Evolutionary conservation across 2,888 invertebrate species (phyloP), one percentile per base, ranked within the genome.

Genomic region (Himalopsyche kuldschensis): DNA sequence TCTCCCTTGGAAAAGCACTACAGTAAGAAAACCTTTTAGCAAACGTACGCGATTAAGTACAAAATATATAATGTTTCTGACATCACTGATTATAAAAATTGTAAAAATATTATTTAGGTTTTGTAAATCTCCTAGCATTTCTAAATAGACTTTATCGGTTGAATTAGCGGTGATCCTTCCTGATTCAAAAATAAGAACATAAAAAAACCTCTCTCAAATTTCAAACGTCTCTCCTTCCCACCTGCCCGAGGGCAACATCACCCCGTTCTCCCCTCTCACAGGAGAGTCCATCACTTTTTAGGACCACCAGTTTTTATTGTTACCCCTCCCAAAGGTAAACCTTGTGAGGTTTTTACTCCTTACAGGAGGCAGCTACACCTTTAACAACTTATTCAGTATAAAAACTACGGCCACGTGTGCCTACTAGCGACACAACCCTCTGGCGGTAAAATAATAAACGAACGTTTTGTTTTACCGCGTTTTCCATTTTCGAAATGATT

Each of bases 371-470:
- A 69, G 30, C 69, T 69, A 69, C 69, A 69, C 69, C 69, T 69
- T 69, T 69, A 69, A 69, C 69, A 69, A 69, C 69, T 69, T 69
- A 69, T 76, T 76, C 17, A 32, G 35, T 76, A 76, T 76, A 76
- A 76, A 76, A 76, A 75, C n/a, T 41, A 35, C 35, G 35, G 32
- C 76, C 76, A 76, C 76, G 76, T 76, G 76, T 76, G 69, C 76
- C 41, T 32, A 24, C 32, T 41, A 35, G 76, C 31, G 27, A 69
- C 27, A 27, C 69, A 27, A 11, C 69, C 69, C 69, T 69, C 69
- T 69, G 3, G 69, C 69, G 69, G 69, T 27, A 69, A 69, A 69
- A 69, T 27, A 27, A 69, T 27, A 27, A 69, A 69, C 27, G 27
- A 27, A 69, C 69, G 2, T 69, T 30, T 69, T 69, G 69, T 69